These are phyloP conservation scores for Drosophila ogumai DNA, from an alignment of 1,140 invertebrate species.

Conservation along the genomic window DNA sequence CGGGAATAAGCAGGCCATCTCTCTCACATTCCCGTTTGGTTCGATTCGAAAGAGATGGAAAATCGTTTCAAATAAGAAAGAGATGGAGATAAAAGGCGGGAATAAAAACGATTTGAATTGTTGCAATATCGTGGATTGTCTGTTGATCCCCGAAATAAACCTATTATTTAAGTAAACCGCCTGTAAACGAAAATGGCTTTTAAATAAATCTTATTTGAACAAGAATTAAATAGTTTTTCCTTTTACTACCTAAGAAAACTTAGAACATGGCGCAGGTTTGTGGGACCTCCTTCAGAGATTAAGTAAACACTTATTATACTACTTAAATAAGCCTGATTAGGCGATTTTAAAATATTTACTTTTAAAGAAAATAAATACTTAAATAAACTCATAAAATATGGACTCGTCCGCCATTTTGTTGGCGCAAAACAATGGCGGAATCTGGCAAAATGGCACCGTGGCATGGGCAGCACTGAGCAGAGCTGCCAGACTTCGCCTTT, in stretches of 20 bases:
- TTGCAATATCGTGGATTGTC: too few relatives aligned
- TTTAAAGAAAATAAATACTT: neutral
- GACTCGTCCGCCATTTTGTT: conserved; percentile 25
- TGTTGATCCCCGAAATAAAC: neutral
- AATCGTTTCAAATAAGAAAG: neutral
- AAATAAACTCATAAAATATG: too few relatives aligned
- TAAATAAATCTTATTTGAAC: neutral
- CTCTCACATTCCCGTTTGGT: conserved; percentile 6
- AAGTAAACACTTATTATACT: neutral
- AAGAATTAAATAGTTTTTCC: too few relatives aligned
- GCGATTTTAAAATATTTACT: too few relatives aligned
- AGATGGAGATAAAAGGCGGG: conserved; percentile 6
- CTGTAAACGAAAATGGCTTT: neutral
- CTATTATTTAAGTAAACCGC: neutral
- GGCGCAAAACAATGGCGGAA: conserved; percentile 2
- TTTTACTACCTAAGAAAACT: neutral
- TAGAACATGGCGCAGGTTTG: neutral
- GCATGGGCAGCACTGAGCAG: too few relatives aligned
- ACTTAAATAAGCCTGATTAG: too few relatives aligned
- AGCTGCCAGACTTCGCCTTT: too few relatives aligned
- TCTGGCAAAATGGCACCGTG: too few relatives aligned
- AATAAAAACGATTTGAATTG: too few relatives aligned
- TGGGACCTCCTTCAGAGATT: neutral
- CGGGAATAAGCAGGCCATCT: conserved; percentile 1
- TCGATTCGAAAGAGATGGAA: conserved; percentile 23